Base-by-base conservation (phyloP, 2,113 vertebrate genomes). In the Poecile atricapillus region DNA sequence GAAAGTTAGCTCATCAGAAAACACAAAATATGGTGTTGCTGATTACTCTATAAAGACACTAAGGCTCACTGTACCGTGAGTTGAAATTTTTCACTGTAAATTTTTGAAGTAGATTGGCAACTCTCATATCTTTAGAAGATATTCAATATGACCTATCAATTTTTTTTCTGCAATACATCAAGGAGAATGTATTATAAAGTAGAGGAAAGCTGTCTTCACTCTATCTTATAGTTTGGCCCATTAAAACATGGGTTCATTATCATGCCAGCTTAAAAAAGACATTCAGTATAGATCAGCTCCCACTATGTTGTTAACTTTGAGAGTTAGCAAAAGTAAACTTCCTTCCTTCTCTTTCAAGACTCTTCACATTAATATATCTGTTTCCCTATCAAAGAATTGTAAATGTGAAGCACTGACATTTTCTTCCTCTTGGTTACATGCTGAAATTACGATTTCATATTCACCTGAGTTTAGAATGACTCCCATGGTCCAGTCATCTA, bases 231-330 rank as follows among this genome's bases (percentile, higher is more conserved):
- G 4, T 69, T 84, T 87, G 19, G 3, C 15, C 22, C 22, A 67
- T 85, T 67, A 85, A 75, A 90, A 5, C 10, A 15, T 35, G 16
- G 13, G 3, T 43, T 62, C 15, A 41, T 30, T 70, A 53, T 35
- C 9, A 7, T 4, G 0, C 8, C 15, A 43, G 6, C 11, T 64
- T 0, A 2, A 64, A 5, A 68, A 70, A 59, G 52, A 44, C n/a
- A 31, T 37, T 6, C 44, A 33, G 2, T 43, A 17, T 15, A 77
- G 31, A 47, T 31, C 15, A 69, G 12, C 1, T 81, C 21, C 21
- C 13, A n/a, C 11, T 44, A 13, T 28, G 9, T 9, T 71, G 15
- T 31, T 77, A 65, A 31, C 7, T 83, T 68, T 52, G 10, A 81
- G 28, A 74, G 53, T 50, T 30, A 37, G 4, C 8, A 69, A 77